These are phyloP conservation scores for Junonia oenone DNA, from an alignment of 2,888 invertebrate genomes.

Conservation along the genomic window DNA sequence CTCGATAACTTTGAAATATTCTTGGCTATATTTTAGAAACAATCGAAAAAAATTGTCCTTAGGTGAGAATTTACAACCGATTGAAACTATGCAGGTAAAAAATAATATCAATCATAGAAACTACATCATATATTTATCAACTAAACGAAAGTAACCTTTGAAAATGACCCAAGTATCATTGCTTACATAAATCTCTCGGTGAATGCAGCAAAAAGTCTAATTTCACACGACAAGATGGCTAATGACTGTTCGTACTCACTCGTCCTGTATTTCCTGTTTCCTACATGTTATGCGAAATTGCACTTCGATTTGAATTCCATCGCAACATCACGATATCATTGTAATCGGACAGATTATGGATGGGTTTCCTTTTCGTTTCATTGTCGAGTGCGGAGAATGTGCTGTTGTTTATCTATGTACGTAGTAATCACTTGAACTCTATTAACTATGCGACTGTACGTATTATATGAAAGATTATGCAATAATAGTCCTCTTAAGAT, in stretches of 20 bases:
- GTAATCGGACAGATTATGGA: conserved; percentile 44
- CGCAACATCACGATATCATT: conserved; percentile 38
- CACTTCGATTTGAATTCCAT: conserved; percentile 58
- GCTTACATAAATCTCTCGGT: conserved; percentile 22
- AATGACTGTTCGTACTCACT: conserved; percentile 54
- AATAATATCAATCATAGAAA: not conserved
- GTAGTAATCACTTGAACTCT: not conserved
- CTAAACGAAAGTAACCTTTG: conserved; percentile 18
- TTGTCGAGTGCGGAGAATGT: not conserved
- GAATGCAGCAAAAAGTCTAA: conserved; percentile 39
- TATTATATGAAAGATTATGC: not conserved
- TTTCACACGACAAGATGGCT: conserved; percentile 43
- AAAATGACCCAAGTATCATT: conserved; percentile 12
- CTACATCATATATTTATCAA: not conserved
- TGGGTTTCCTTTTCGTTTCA: conserved; percentile 54
- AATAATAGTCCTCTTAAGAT: too few relatives aligned
- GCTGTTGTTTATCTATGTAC: not conserved
- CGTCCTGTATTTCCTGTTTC: conserved; percentile 71
- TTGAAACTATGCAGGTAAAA: too few relatives aligned
- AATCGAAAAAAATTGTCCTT: too few relatives aligned
- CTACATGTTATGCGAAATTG: conserved; percentile 58
- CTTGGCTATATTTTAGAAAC: too few relatives aligned
- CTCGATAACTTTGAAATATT: too few relatives aligned
- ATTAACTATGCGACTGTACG: not conserved
- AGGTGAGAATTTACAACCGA: too few relatives aligned